A percentile compares a stretch with the other conserved stretches of the same genome.
Conservation (phyloP, 2,888 invertebrate genomes). For the Caenorhabditis sp. region DNA sequence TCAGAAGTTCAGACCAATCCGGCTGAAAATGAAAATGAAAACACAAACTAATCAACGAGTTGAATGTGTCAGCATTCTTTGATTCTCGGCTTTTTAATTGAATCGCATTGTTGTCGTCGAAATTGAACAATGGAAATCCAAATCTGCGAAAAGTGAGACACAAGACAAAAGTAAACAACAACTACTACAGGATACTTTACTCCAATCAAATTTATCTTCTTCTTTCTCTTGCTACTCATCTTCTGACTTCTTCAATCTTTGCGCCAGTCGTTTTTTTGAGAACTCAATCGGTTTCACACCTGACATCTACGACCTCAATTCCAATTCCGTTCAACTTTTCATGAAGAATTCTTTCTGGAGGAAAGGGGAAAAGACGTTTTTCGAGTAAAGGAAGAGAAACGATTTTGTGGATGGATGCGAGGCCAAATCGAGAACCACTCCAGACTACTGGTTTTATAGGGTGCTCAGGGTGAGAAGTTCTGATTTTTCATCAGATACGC, state of each 20-base stretch:
- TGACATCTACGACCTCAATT: background rate
- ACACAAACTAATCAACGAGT: too few relatives aligned
- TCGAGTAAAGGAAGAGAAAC: slow-evolving; percentile 18
- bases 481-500: slow-evolving; percentile 54
- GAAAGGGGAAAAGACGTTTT: slow-evolving; percentile 16
- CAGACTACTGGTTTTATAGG: slow-evolving; percentile 54
- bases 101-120: background rate
- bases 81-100: background rate
- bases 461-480: slow-evolving; percentile 52
- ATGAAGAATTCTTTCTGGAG: slow-evolving; percentile 26
- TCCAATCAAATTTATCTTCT: slow-evolving; percentile 43
- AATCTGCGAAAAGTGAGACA: background rate
- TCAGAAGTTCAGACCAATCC: too few relatives aligned
- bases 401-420: slow-evolving; percentile 36
- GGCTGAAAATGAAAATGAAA: too few relatives aligned
- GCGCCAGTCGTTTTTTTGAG: background rate
- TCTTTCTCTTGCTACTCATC: background rate
- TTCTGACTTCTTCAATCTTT: background rate
- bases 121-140: slow-evolving; percentile 5
- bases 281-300: slow-evolving; percentile 27
- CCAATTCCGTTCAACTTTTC: slow-evolving; percentile 27
- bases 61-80: too few relatives aligned
- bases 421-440: slow-evolving; percentile 33
- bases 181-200: slow-evolving; percentile 49
- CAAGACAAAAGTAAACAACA: slow-evolving; percentile 33